Evolutionary conservation across 2,113 vertebrate species (phyloP), one percentile per base, ranked within the genome.

Genomic region (Shinisaurus crocodilurus): DNA sequence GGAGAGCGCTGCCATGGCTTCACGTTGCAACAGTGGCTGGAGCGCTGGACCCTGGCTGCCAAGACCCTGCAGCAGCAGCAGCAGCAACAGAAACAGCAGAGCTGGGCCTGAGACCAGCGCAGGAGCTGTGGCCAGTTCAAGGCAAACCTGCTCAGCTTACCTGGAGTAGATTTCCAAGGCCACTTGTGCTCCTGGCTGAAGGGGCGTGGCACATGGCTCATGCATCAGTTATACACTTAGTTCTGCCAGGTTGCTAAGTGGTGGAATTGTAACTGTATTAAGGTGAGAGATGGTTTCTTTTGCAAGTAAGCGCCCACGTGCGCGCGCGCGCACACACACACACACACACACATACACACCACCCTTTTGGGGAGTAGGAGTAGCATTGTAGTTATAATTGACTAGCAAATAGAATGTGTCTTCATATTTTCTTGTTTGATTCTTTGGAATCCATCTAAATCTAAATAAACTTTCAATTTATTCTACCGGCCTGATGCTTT

Each of bases 21-120:
- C 90, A 98, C 96, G 57, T 96, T 97, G 86, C 96, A 96, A 23
- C 97, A 98, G 93, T 98, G 98, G 98, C 90, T 98, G 2, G 97
- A 97, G 85, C 92, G 95, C 72, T 98, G 98, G 98, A 97, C 94
- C 91, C 89, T 97, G 72, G 97, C 97, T 67, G 92, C 95, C 37
- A 97, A 96, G 81, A 86, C 54, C 3, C 89, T 94, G 79, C 93
- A 95, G 75, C 79, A 91, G 63, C 43, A 76, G 81, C 85, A 65
- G 74, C 37, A 87, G 75, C 81, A 88, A 5, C 74, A 88, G 80
- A 25, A 86, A 34, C 75, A n/a, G 8, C 88, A 80, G 37, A 79
- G 63, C 20, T 88, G 60, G 86, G 20, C 27, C 29, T 88, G 86
- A 88, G 13, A 40, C 1, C 34, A 40, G 32, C 13, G 10, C 15